phyloP scores from a whole-genome alignment of 2,113 vertebrate genomes.

The Xenotilapia longispinis region DNA sequence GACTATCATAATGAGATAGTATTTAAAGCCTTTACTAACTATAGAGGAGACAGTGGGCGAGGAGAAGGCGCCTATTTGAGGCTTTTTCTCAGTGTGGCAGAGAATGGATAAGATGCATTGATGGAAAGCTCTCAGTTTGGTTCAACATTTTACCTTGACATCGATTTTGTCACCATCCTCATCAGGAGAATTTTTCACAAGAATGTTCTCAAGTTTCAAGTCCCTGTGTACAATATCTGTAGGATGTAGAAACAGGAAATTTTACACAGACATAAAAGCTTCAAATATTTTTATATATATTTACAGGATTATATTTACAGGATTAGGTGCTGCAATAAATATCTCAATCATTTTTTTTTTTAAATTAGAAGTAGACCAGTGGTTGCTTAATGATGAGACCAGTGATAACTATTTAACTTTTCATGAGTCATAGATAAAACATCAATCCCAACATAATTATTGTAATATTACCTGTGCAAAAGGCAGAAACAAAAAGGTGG shows the following conservation, averaged over 20 bases:
- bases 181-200: slow-evolving; percentile 78
- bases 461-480: neutral
- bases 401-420: neutral
- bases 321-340: neutral
- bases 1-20: slow-evolving; percentile 40
- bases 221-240: slow-evolving; percentile 81
- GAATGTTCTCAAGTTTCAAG: slow-evolving; percentile 90
- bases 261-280: neutral
- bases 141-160: slow-evolving; percentile 77
- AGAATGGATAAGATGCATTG: neutral
- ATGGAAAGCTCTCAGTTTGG: neutral
- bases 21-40: slow-evolving; percentile 39
- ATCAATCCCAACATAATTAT: neutral
- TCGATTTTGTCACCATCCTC: slow-evolving; percentile 72
- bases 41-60: neutral
- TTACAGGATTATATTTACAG: neutral
- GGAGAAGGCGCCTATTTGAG: neutral
- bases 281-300: neutral
- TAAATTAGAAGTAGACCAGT: neutral
- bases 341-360: neutral
- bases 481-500: neutral
- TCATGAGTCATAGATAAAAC: neutral
- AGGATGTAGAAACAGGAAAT: slow-evolving; percentile 30
- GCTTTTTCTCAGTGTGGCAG: neutral
- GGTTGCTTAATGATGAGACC: neutral